phyloP scores from a whole-genome alignment of 2,888 invertebrate genomes.

The Pocota personata region DNA sequence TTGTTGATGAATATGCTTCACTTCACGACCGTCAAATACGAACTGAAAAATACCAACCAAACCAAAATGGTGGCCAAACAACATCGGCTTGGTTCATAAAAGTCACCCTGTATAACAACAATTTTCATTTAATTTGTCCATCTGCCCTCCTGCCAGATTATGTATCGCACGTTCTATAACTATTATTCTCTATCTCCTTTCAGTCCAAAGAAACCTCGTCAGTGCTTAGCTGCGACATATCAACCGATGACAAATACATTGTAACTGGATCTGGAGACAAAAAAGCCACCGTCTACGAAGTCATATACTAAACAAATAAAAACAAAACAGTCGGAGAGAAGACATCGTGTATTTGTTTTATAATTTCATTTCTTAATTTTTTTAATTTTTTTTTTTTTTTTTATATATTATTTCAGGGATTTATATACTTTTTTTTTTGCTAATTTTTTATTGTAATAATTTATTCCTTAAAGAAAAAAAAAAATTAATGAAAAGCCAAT shows the following conservation, averaged over 20 bases:
- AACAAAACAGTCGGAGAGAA: constrained; percentile 30
- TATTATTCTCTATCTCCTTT: constrained; percentile 50
- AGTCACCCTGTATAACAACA: too few species aligned
- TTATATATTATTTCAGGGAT: constrained; percentile 70
- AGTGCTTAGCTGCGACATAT: constrained; percentile 99
- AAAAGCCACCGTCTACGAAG: constrained; percentile 98
- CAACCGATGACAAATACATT: constrained; percentile 98
- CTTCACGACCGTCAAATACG: too few species aligned
- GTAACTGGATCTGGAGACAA: constrained; percentile 99
- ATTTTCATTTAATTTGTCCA: too few species aligned
- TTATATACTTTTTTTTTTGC: constrained; percentile 52
- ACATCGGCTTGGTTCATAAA: too few species aligned
- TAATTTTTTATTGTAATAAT: constrained; percentile 56
- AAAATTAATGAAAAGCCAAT: constrained; percentile 29
- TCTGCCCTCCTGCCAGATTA: too few species aligned
- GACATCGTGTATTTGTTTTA: constrained; percentile 58
- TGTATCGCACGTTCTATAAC: not conserved
- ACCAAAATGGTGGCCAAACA: too few species aligned
- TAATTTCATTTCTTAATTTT: constrained; percentile 43
- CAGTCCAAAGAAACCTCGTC: constrained; percentile 98
- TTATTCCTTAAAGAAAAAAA: constrained; percentile 60
- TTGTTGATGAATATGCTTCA: too few species aligned
- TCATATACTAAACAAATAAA: constrained; percentile 87
- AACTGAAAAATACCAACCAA: too few species aligned
- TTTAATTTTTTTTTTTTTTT: constrained; percentile 29